These are phyloP conservation scores for Hyaena hyaena DNA, from an alignment of 2,113 vertebrate genomes.

Conservation along the genomic window DNA sequence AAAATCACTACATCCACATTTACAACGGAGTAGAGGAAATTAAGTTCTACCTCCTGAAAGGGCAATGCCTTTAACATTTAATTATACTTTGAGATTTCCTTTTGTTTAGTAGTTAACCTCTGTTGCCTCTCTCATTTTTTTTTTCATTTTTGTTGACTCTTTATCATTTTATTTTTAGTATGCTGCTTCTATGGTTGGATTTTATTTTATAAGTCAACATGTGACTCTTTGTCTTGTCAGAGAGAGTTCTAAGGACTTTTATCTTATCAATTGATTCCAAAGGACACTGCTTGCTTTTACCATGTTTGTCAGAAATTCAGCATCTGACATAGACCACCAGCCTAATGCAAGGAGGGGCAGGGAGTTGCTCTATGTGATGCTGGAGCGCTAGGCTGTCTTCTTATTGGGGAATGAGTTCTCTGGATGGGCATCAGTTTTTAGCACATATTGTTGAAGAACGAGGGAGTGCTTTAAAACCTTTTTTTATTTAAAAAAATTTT, in stretches of 20 bases:
- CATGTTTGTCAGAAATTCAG: neutral
- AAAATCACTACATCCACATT: neutral
- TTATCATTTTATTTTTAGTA: neutral
- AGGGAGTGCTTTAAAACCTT: neutral
- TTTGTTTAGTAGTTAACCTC: neutral
- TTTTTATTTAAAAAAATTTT: neutral
- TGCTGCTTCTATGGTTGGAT: neutral
- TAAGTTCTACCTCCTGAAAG: neutral
- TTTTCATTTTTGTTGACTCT: neutral
- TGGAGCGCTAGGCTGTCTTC: neutral
- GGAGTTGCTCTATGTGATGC: neutral
- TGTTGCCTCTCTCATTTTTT: neutral
- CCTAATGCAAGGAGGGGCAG: neutral
- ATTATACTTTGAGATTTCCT: conserved; percentile 22
- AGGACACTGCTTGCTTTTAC: neutral
- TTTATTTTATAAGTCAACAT: neutral
- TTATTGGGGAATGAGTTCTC: neutral
- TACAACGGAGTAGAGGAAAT: neutral
- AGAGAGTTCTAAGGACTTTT: neutral
- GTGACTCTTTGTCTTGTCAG: neutral
- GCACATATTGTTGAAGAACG: neutral
- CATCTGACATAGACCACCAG: neutral
- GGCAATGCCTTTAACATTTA: neutral
- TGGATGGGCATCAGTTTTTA: neutral
- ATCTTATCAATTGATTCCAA: neutral